phyloP scores from a whole-genome alignment of 2,797 vertebrate genomes.

The Cheirogaleus major region DNA sequence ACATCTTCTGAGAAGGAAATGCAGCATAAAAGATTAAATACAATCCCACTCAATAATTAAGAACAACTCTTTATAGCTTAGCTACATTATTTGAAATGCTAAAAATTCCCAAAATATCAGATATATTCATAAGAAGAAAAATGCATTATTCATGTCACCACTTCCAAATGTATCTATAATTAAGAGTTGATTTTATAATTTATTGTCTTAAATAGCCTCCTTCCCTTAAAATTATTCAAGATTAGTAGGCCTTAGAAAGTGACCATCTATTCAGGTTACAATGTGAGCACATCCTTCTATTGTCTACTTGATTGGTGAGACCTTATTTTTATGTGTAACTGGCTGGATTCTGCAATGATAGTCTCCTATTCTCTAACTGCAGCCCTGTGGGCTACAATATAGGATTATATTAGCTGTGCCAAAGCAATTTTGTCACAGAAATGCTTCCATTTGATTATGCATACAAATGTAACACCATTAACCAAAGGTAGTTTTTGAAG shows the following conservation, averaged over 20 bases:
- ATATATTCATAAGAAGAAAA: conserved; percentile 53
- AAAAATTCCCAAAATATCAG: conserved; percentile 58
- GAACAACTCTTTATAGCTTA: conserved; percentile 40
- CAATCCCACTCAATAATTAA: conserved; percentile 59
- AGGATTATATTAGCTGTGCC: neutral
- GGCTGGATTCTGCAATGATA: neutral
- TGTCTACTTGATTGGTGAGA: neutral
- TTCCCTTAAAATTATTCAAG: conserved; percentile 52
- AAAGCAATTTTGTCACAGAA: conserved; percentile 22
- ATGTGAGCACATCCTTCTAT: neutral
- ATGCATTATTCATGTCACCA: conserved; percentile 64
- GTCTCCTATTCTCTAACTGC: neutral
- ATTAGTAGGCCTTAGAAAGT: conserved; percentile 2
- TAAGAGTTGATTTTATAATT: conserved; percentile 43
- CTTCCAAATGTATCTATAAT: conserved; percentile 44
- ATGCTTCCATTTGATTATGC: neutral
- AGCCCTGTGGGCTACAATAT: neutral
- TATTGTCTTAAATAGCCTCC: conserved; percentile 38
- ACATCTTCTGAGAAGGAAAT: conserved; percentile 40
- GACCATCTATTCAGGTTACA: neutral
- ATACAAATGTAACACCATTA: neutral
- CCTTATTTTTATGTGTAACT: neutral
- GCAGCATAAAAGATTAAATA: conserved; percentile 8
- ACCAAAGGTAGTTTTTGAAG: neutral
- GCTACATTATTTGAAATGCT: conserved; percentile 54